A percentile compares a stretch with the other conserved stretches of the same genome.
These are phyloP conservation scores for Conomelus anceps DNA, from an alignment of 2,888 invertebrate genomes.

Conservation along the genomic window DNA sequence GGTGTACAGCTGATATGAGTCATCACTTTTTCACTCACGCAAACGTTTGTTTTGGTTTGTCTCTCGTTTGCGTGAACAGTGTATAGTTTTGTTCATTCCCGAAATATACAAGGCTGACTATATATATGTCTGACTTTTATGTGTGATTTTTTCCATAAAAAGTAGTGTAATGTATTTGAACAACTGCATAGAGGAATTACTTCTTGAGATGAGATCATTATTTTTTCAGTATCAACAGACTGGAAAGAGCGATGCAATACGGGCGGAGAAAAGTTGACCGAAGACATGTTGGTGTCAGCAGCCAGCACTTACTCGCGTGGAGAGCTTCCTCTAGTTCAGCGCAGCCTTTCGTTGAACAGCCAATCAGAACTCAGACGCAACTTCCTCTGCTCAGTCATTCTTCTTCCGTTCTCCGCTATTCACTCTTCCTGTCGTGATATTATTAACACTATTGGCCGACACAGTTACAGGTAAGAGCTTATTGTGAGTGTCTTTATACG, in stretches of 20 bases:
- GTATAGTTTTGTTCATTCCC: too few species aligned
- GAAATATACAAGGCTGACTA: too few species aligned
- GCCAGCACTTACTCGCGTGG: conserved; percentile 76
- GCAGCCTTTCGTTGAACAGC: conserved; percentile 37
- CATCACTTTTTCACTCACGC: too few species aligned
- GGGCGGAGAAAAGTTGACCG: conserved; percentile 66
- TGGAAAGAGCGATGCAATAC: conserved; percentile 47
- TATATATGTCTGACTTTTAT: too few species aligned
- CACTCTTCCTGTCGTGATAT: conserved; percentile 15
- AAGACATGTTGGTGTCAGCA: conserved; percentile 71
- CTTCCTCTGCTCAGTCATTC: conserved; percentile 45
- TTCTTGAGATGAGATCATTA: conserved; percentile 42
- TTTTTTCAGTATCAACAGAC: conserved; percentile 37
- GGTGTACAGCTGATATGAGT: too few species aligned
- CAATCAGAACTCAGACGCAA: not conserved
- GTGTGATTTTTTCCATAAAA: too few species aligned
- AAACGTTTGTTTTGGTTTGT: too few species aligned
- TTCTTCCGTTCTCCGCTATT: not conserved
- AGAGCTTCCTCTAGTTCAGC: conserved; percentile 65
- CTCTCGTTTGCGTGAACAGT: too few species aligned
- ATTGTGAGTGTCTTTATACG: too few species aligned
- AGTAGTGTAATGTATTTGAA: too few species aligned
- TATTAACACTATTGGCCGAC: conserved; percentile 20
- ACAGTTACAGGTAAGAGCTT: not conserved
- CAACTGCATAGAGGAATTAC: too few species aligned